Base-by-base conservation (phyloP, 2,797 vertebrate genomes). In the Serranus cabrilla region DNA sequence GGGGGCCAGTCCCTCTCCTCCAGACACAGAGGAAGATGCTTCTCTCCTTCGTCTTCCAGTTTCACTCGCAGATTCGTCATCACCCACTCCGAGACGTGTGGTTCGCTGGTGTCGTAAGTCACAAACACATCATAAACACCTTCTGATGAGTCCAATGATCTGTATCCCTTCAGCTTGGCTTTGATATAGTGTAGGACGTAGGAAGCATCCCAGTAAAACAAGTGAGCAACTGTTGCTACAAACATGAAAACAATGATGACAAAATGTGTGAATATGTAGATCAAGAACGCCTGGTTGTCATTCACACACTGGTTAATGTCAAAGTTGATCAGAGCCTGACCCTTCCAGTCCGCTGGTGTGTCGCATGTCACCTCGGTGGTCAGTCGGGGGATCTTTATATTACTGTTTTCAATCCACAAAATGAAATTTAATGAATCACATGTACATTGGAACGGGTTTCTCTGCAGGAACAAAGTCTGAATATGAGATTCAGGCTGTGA, bases 1-100 rank as follows among this genome's bases (percentile, higher is more conserved):
- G 89, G 93, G 5, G 93, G 76, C 95, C 96, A 97, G 13, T 94
- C 94, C n/a, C 95, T 94, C 81, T 97, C 95, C 84, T 96, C 95
- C 76, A 96, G 86, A 70, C 95, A 96, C 20, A 96, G 80, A 49
- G 93, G 94, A 21, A 90, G 85, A 51, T 80, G 37, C 50, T 92
- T 95, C 2, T 95, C 92, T 2, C 88, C 90, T 5, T 81, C 92
- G 2, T 96, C 94, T 75, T 96, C 95, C 43, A 97, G 90, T 74
- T 95, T 92, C 76, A 92, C 78, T 0, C 93, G 92, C 62, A 97
- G 81, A 51, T 95, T 88, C 9, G 78, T 94, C 75, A 95, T 87
- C 74, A 97, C 94, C 95, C 95, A 96, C 43, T 95, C 93, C 0
- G 93, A 94, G 13, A 96, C 94, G 0, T 52, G 93, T n/a, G 84